Conservation (phyloP, 1,140 invertebrate species). For the Bombus impatiens region DNA sequence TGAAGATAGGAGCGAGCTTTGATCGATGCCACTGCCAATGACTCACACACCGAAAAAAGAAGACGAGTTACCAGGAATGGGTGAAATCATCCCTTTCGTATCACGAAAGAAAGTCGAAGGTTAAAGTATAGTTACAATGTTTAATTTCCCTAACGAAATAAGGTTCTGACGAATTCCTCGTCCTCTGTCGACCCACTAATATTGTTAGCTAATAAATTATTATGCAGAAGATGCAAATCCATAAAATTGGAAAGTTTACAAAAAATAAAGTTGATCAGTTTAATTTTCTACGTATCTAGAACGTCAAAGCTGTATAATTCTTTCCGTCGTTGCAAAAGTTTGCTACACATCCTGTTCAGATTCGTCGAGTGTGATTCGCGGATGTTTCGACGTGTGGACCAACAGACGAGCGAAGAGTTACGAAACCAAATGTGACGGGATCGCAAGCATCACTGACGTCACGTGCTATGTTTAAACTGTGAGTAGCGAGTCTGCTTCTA, state of each 20-base stretch:
- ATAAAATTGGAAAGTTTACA: too few species aligned
- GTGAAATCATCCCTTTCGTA: neutral
- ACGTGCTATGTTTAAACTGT: constrained; percentile 72
- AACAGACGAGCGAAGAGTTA: constrained; percentile 13
- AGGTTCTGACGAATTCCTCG: too few species aligned
- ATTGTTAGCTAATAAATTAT: too few species aligned
- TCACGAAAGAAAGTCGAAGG: neutral
- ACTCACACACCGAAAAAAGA: constrained; percentile 16
- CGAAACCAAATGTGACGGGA: constrained; percentile 39
- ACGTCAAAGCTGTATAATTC: too few species aligned
- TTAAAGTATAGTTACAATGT: neutral
- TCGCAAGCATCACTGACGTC: constrained; percentile 66
- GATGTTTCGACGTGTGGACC: constrained; percentile 1
- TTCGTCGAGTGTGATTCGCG: neutral
- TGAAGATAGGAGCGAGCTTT: neutral
- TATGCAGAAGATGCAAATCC: too few species aligned
- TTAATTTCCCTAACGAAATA: too few species aligned
- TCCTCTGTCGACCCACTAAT: too few species aligned
- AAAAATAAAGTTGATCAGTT: too few species aligned
- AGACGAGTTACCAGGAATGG: neutral
- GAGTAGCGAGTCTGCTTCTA: constrained; percentile 20
- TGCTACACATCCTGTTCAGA: neutral
- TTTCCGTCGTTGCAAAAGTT: too few species aligned
- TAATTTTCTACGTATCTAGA: too few species aligned
- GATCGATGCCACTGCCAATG: constrained; percentile 6